Conservation (phyloP, 2,797 vertebrate species). For the Aphelocoma californica region DNA sequence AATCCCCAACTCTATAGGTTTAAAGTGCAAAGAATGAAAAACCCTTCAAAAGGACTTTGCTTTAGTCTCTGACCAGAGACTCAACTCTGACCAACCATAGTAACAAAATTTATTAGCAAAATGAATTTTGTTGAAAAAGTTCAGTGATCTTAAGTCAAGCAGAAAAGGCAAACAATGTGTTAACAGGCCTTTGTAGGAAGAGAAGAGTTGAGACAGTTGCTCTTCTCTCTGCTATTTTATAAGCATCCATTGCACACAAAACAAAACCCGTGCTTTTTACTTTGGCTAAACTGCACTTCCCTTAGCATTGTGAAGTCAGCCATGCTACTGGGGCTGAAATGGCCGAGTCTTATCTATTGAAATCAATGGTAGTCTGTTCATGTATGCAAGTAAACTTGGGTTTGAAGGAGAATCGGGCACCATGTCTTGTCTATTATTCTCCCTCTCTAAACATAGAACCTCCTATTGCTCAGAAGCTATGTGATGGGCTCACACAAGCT, state of each 20-base stretch:
- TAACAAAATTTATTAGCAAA: constrained; percentile 42
- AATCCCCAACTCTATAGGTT: background rate
- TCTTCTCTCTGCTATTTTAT: background rate
- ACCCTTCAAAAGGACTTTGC: background rate
- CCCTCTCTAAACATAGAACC: background rate
- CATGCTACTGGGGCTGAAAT: background rate
- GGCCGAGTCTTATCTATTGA: background rate
- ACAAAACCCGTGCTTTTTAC: background rate
- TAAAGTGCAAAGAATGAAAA: constrained; percentile 13
- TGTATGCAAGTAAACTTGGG: background rate
- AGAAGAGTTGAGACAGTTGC: background rate
- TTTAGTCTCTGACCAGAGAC: background rate
- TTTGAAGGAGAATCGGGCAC: background rate
- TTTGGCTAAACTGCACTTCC: background rate
- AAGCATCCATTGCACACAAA: background rate
- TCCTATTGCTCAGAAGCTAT: background rate
- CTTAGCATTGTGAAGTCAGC: background rate
- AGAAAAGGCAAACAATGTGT: background rate
- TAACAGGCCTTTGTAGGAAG: background rate
- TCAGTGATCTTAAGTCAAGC: background rate
- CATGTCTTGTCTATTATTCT: background rate
- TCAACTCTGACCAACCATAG: background rate
- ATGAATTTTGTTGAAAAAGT: background rate
- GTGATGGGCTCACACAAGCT: background rate
- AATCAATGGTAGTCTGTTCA: background rate